Conservation (phyloP, 2,888 invertebrate genomes). For the Phorcus lineatus region DNA sequence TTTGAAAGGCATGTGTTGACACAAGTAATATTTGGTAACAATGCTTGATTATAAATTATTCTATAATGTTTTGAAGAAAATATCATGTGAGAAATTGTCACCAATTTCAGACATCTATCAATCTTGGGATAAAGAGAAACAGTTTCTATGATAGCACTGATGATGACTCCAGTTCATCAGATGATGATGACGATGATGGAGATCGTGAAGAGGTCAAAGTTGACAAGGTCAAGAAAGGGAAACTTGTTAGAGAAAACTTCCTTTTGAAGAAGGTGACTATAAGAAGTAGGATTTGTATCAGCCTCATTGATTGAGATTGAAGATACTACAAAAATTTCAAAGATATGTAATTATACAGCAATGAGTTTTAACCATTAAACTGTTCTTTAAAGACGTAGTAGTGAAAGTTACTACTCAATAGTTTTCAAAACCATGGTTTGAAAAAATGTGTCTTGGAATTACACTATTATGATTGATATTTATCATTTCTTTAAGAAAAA, state of each 20-base stretch:
- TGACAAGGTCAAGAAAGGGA: conserved; percentile 60
- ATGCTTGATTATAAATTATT: too few relatives aligned
- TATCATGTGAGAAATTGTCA: background rate
- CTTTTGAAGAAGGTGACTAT: conserved; percentile 62
- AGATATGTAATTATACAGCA: too few relatives aligned
- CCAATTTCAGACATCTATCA: conserved; percentile 61
- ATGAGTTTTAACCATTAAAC: too few relatives aligned
- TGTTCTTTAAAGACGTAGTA: too few relatives aligned
- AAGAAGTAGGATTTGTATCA: background rate
- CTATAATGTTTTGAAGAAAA: background rate
- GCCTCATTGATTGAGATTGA: background rate
- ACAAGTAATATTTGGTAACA: too few relatives aligned
- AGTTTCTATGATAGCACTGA: conserved; percentile 70
- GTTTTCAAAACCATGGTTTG: too few relatives aligned
- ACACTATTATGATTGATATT: too few relatives aligned
- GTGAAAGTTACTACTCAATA: too few relatives aligned
- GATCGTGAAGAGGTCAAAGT: conserved; percentile 40
- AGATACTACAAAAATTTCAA: background rate
- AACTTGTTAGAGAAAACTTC: conserved; percentile 59
- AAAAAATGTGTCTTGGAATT: too few relatives aligned
- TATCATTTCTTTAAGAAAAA: conserved; percentile 51
- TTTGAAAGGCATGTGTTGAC: too few relatives aligned
- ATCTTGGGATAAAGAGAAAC: conserved; percentile 63
- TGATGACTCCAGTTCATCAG: conserved; percentile 68
- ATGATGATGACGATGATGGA: conserved; percentile 62